Base-by-base conservation (phyloP, 2,113 vertebrate genomes). In the Ranitomeya variabilis region DNA sequence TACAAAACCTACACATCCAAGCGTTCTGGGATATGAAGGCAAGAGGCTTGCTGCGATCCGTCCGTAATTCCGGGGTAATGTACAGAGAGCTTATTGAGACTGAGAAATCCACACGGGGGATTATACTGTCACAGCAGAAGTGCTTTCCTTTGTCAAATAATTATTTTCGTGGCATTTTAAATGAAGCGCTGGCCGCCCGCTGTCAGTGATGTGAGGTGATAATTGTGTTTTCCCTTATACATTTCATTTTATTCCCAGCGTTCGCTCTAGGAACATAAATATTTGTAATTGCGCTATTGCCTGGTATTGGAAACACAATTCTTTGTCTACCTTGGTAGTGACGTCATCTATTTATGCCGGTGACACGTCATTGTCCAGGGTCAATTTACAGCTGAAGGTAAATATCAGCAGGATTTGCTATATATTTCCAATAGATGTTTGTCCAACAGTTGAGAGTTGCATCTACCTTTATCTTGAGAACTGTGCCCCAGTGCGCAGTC, bases 171-270 rank as follows among this genome's bases (percentile, higher is more conserved):
- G 67, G 55, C 84, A 26, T 86, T 76, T 76, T 76, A 86, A 86
- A 86, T 76, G 74, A 86, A 57, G 52, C 52, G 26, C 23, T 45
- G 15, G n/a, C 15, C 84, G 26, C 69, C 16, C 45, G 23, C 69
- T 51, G 83, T 59, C 71, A 13, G 69, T 66, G 23, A 19, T 10
- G 69, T 6, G 26, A 86, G 84, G 69, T 86, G 84, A 86, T 86
- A 86, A 86, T 86, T 86, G 69, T 86, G 51, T 86, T 86, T 76
- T 86, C 23, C 26, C 26, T 45, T 55, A 86, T 77, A 60, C 71
- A 57, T 76, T 86, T 51, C 84, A 74, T 59, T 86, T 37, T 86
- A 62, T 76, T 86, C 54, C 71, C 55, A 86, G 55, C 37, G 26
- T 45, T 69, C 21, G 26, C 14, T 59, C 71, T 21, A 14, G 19